Base-by-base conservation (phyloP, 35 echinoderm and acorn worm genomes). In the Strongylocentrotus purpuratus region DNA sequence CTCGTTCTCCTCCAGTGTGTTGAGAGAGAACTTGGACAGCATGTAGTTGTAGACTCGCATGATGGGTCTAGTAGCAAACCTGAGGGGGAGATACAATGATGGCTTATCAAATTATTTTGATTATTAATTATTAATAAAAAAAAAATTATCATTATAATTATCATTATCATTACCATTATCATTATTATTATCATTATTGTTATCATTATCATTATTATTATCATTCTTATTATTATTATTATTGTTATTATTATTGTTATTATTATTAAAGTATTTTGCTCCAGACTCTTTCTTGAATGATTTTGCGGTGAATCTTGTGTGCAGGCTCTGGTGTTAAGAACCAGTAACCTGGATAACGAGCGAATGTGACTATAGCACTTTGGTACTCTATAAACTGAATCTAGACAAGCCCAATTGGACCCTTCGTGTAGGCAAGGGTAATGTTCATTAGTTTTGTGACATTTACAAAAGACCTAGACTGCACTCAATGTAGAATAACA, bases 1-100 rank as follows among this genome's bases (percentile, higher is more conserved):
- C 48, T 99, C 98, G 60, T 99, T 99, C 50, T 95, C 94, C 48
- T 95, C 91, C 46, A 94, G 45, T 4, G 95, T 94, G 86, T 99
- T 99, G 15, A 88, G 86, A 28, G 47, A 52, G 88, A 97, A 99
- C 86, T 93, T 90, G 9, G 32, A 52, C 45, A 99, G 92, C 45
- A 99, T 48, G 25, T 96, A 55, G 46, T 95, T 96, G 95, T 97
- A 99, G 22, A 95, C 90, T 9, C 91, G n/a, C 70, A 97, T 85
- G 8, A 97, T 91, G 25, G 95, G 58, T 22, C 46, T 46, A 5
- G 70, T 92, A 46, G 95, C 96, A 94, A 98, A 97, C 22, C 97
- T 97, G 48, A 33, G 28, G 85, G 55, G 31, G n/a, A 45, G 20
- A 86, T 85, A 46, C 15, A 88, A 55, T 11, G 50, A 8, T 55